Conservation (phyloP, 2,888 invertebrate genomes). For the Aphodius granarius region DNA sequence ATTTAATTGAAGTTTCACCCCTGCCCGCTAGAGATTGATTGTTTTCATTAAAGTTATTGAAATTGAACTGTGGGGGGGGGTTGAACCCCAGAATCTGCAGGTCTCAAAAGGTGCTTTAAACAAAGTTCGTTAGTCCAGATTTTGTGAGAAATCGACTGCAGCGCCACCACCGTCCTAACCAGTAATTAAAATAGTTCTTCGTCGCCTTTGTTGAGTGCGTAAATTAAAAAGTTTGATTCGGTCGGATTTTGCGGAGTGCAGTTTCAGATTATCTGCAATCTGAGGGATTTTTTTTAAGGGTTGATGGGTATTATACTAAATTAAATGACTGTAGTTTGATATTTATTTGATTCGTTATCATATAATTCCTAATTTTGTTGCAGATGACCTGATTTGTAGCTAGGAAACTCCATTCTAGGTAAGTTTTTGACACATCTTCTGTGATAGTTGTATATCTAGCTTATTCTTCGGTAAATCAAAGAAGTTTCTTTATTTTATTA, state of each 20-base stretch:
- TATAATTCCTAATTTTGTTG: too few relatives aligned
- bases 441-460: too few relatives aligned
- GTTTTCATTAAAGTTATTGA: slow-evolving; percentile 48
- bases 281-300: background rate
- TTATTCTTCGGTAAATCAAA: too few relatives aligned
- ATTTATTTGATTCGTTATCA: too few relatives aligned
- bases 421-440: too few relatives aligned
- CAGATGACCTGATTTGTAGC: too few relatives aligned
- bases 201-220: background rate
- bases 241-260: background rate
- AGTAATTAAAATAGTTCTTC: background rate
- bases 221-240: background rate
- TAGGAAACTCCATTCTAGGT: too few relatives aligned
- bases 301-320: too few relatives aligned
- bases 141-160: background rate
- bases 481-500: too few relatives aligned
- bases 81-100: background rate
- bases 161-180: background rate
- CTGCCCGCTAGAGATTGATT: slow-evolving; percentile 40
- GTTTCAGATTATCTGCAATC: background rate
- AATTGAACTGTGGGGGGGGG: slow-evolving; percentile 41
- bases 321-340: too few relatives aligned
- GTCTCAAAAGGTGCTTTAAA: background rate
- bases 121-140: background rate
- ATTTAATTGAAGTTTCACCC: slow-evolving; percentile 24